phyloP scores from a whole-genome alignment of 2,888 invertebrate genomes.

The Dione juno region DNA sequence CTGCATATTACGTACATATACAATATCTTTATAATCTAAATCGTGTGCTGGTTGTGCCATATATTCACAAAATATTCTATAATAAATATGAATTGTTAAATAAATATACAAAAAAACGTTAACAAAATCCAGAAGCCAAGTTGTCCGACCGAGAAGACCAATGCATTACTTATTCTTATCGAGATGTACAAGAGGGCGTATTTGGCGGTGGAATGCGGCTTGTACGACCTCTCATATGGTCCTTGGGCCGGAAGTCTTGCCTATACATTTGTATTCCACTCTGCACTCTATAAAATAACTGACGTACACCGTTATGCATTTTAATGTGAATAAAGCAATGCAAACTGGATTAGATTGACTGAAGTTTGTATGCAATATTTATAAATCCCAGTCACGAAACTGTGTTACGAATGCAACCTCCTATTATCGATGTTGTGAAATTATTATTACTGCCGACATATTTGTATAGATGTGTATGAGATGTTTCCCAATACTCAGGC shows the following conservation, averaged over 20 bases:
- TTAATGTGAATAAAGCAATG: conserved; percentile 59
- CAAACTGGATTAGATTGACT: conserved; percentile 52
- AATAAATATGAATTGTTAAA: background rate
- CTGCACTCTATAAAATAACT: conserved; percentile 53
- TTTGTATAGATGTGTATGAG: background rate
- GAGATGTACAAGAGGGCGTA: conserved; percentile 65
- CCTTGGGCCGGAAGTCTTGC: conserved; percentile 19
- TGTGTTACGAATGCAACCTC: conserved; percentile 43
- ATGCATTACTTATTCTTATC: conserved; percentile 69
- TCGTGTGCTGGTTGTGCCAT: too few species aligned
- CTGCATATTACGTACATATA: too few species aligned
- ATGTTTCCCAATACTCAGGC: background rate
- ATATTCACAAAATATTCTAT: too few species aligned
- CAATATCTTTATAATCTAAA: too few species aligned
- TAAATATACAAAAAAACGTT: background rate
- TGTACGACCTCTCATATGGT: conserved; percentile 41
- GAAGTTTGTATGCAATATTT: conserved; percentile 47
- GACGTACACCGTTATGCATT: conserved; percentile 61
- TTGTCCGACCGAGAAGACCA: conserved; percentile 50
- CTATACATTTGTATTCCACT: conserved; percentile 62
- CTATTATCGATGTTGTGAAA: conserved; percentile 23
- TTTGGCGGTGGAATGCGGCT: conserved; percentile 74
- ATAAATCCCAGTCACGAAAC: conserved; percentile 36
- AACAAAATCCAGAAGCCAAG: conserved; percentile 8
- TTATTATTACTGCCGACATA: conserved; percentile 13